phyloP scores from a whole-genome alignment of 2,113 vertebrate species.

The Pycnonotus jocosus region DNA sequence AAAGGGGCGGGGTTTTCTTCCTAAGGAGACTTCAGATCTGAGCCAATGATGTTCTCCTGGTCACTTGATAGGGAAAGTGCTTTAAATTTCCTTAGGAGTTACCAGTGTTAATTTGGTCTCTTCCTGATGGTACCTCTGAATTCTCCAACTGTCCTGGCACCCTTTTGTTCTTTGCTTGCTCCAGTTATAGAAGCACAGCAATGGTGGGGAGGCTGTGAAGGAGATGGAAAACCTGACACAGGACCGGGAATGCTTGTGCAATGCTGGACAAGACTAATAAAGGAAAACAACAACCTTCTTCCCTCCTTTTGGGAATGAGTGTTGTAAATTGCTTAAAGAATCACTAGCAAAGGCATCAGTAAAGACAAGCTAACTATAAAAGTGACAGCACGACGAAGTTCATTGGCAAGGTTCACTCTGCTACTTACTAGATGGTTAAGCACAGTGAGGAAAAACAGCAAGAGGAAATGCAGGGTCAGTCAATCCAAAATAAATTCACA shows the following conservation, averaged over 20 bases:
- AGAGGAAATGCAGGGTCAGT: background rate
- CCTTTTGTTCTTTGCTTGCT: background rate
- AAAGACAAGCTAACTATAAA: background rate
- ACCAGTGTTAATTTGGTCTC: background rate
- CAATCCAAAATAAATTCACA: background rate
- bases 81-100: background rate
- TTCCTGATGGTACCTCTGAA: background rate
- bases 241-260: accelerated
- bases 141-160: background rate
- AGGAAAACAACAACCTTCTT: background rate
- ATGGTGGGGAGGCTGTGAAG: background rate
- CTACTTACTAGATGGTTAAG: background rate
- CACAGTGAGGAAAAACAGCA: background rate
- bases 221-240: background rate
- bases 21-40: background rate
- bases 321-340: background rate
- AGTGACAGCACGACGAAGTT: accelerated
- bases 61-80: background rate
- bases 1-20: background rate
- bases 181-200: background rate
- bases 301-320: background rate
- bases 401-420: background rate
- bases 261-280: background rate
- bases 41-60: background rate
- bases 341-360: background rate